These are phyloP conservation scores for Proctacanthus coquilletti DNA, from an alignment of 1,140 invertebrate species.

Conservation along the genomic window DNA sequence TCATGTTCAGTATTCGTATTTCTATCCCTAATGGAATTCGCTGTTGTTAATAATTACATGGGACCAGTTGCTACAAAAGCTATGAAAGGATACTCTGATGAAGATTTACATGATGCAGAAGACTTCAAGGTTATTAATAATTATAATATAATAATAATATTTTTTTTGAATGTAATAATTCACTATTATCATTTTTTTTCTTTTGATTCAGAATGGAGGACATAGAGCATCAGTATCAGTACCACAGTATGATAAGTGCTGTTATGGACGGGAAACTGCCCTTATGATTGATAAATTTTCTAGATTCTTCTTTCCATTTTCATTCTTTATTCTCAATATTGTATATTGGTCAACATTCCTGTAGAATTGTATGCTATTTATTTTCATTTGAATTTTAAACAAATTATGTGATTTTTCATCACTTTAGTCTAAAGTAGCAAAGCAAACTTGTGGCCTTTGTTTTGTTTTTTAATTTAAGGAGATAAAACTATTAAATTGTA, in stretches of 20 bases:
- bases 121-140: constrained; percentile 71
- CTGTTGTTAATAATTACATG: constrained; percentile 84
- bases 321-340: constrained; percentile 74
- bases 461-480: no score
- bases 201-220: constrained; percentile 18
- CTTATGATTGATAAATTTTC: constrained; percentile 75
- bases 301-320: constrained; percentile 74
- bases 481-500: no score
- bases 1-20: constrained; percentile 86
- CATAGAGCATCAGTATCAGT: constrained; percentile 32
- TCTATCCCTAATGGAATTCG: constrained; percentile 83
- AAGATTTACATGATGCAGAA: constrained; percentile 59
- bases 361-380: no score
- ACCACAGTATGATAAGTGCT: constrained; percentile 70
- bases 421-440: no score
- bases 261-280: constrained; percentile 66
- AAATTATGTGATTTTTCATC: no score
- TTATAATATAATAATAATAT: no score
- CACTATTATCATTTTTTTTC: constrained; percentile 4
- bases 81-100: constrained; percentile 81
- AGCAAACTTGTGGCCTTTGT: no score
- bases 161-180: no score
- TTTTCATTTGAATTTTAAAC: no score
- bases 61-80: constrained; percentile 71
- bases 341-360: constrained; percentile 81